Conservation (phyloP, 1,140 invertebrate genomes). For the Whitmania pigra region DNA sequence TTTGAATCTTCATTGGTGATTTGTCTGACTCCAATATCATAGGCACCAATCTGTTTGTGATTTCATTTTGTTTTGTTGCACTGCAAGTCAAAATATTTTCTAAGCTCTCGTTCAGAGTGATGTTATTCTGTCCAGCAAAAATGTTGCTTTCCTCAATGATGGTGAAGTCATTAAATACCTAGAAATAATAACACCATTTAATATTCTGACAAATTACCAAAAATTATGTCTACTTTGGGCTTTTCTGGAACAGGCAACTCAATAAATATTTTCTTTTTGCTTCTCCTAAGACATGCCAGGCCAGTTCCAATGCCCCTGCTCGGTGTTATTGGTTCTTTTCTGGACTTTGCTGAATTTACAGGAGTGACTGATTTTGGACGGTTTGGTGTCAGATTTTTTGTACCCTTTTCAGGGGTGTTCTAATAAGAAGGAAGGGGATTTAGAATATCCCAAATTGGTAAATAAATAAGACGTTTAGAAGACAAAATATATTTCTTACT, state of each 20-base stretch:
- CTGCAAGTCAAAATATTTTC: background rate
- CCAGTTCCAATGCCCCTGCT: background rate
- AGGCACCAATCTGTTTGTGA: no score
- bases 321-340: background rate
- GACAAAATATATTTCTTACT: background rate
- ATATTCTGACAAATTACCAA: no score
- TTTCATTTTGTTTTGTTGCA: no score
- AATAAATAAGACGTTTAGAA: background rate
- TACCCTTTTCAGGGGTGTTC: slow-evolving; percentile 1
- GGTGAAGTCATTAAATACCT: slow-evolving; percentile 11
- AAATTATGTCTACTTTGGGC: background rate
- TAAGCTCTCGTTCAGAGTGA: slow-evolving; percentile 2
- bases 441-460: background rate
- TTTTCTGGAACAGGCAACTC: background rate
- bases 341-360: background rate
- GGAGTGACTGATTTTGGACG: no score
- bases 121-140: slow-evolving; percentile 1
- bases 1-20: no score
- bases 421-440: background rate
- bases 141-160: background rate
- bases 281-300: slow-evolving; percentile 1
- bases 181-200: background rate
- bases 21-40: no score
- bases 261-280: slow-evolving; percentile 2
- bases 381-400: background rate